Evolutionary conservation across 1,140 invertebrate genomes (phyloP).

Genomic region (Drosophila kikkawai): DNA sequence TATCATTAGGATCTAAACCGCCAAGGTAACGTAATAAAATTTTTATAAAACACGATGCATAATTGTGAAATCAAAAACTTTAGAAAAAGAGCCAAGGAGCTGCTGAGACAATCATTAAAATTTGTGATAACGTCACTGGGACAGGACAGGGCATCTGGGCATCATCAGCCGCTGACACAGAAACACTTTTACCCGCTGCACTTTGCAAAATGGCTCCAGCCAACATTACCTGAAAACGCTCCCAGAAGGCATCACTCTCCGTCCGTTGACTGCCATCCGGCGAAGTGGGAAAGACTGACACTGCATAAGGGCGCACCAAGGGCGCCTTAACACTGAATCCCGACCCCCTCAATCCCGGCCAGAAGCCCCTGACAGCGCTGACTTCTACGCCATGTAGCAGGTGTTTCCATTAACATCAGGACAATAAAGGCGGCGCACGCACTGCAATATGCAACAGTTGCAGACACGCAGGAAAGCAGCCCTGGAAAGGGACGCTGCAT

Average conservation of each 20-base stretch:
- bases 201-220: constrained; percentile 22
- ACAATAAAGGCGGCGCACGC: constrained; percentile 67
- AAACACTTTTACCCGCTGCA: constrained; percentile 21
- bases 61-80: neutral
- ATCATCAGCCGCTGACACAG: constrained; percentile 4
- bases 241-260: constrained; percentile 39
- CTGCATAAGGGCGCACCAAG: constrained; percentile 21
- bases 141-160: neutral
- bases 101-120: neutral
- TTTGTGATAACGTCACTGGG: neutral
- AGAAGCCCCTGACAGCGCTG: constrained; percentile 35
- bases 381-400: constrained; percentile 38
- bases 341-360: constrained; percentile 16
- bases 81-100: too few species aligned
- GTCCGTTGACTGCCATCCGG: constrained; percentile 10
- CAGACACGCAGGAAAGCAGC: constrained; percentile 47
- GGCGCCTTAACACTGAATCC: neutral
- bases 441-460: constrained; percentile 74
- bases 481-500: constrained; percentile 6
- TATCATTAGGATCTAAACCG: neutral
- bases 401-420: constrained; percentile 37
- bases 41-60: too few species aligned
- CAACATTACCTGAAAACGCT: constrained; percentile 33
- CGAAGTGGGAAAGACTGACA: neutral
- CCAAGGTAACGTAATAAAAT: neutral